Base-by-base conservation (phyloP, 2,113 vertebrate species). In the Picathartes gymnocephalus region DNA sequence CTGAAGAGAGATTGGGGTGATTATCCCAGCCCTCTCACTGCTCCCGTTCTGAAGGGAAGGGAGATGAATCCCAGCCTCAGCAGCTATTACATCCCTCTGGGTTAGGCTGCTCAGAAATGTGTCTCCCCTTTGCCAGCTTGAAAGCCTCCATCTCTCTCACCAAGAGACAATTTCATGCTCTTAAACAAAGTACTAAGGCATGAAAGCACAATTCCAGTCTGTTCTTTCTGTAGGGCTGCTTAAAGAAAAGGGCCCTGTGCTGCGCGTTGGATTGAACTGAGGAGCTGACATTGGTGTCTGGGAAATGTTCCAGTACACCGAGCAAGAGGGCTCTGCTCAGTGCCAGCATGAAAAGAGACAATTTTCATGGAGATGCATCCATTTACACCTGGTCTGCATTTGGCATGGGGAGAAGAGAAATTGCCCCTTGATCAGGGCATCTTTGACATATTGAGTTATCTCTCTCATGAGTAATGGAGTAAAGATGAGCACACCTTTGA, bases 131-230 rank as follows among this genome's bases (percentile, higher is more conserved):
- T 88, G 42, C 60, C 39, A 81, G 87, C 60, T 80, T 92, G 90
- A 97, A 94, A 95, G 90, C 62, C 85, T 90, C 84, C 81, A 58
- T 89, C 58, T 69, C 86, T 87, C 74, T 95, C 79, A 88, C 85
- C 25, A 7, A 85, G 81, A 94, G 79, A 92, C 85, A 83, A 93
- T 96, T 97, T 94, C 92, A 88, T 97, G 92, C 95, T 88, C 88
- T 94, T 96, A 97, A 93, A 95, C 89, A 73, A 93, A 96, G 94
- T 88, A 70, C 76, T 54, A 95, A 95, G 85, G 82, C 94, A 95
- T 95, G 90, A 97, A 96, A 97, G 93, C 53, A 92, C 56, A 81
- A 71, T 78, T 80, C 2, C 6, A 94, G 60, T 9, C 84, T 94
- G 85, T 66, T 92, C 92, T 83, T 97, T 92, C 90, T 7, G 30